Evolutionary conservation across 2,888 invertebrate genomes (phyloP).

Genomic region (Aphidius colemani): DNA sequence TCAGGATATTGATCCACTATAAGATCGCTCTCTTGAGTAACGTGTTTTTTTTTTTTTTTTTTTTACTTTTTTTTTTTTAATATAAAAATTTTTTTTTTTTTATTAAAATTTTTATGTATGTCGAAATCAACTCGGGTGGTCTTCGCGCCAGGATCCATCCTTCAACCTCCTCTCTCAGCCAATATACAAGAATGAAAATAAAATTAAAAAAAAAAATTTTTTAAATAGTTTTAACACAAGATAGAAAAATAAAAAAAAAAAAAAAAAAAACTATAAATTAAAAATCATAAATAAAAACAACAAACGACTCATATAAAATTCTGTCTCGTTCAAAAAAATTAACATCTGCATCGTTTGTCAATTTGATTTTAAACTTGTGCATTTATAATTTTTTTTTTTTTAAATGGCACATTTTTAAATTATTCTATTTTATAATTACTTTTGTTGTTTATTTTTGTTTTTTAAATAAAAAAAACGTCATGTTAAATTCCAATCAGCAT

Average conservation of each 20-base stretch:
- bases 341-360: constrained; percentile 21
- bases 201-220: neutral
- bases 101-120: too few species aligned
- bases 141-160: constrained; percentile 37
- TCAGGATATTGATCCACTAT: constrained; percentile 25
- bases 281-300: too few species aligned
- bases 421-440: constrained; percentile 5
- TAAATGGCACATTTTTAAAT: too few species aligned
- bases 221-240: constrained; percentile 2
- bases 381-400: constrained; percentile 1
- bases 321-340: neutral
- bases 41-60: neutral
- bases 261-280: constrained; percentile 22
- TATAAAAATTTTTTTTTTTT: too few species aligned
- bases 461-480: neutral
- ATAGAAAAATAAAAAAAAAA: constrained; percentile 20
- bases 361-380: constrained; percentile 17
- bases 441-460: constrained; percentile 11
- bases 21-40: constrained; percentile 9
- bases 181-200: constrained; percentile 13
- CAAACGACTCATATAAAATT: too few species aligned
- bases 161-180: constrained; percentile 20
- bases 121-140: constrained; percentile 52
- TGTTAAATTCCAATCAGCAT: too few species aligned
- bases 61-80: too few species aligned